These are phyloP conservation scores for Neostethus bicornis DNA, from an alignment of 2,797 vertebrate genomes.

Conservation along the genomic window DNA sequence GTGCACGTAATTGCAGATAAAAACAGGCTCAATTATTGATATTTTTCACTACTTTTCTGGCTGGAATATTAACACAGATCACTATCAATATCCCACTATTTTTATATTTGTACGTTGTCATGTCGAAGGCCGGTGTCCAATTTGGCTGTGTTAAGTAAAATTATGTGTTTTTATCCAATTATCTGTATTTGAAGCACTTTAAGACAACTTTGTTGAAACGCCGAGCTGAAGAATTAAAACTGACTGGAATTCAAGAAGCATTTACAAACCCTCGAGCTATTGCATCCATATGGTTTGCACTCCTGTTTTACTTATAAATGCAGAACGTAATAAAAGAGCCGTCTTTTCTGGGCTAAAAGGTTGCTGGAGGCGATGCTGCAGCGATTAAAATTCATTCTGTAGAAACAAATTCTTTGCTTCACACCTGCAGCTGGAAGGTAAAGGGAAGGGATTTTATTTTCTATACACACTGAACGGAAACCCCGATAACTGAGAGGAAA, in stretches of 20 bases:
- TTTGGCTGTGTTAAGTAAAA: slow-evolving; percentile 6
- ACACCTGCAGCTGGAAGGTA: slow-evolving; percentile 1
- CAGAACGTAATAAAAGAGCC: slow-evolving; percentile 23
- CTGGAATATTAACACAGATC: too few relatives aligned
- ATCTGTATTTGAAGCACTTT: too few relatives aligned
- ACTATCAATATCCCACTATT: too few relatives aligned
- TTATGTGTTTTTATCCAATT: slow-evolving; percentile 1
- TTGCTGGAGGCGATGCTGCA: slow-evolving; percentile 39
- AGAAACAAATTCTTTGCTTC: slow-evolving; percentile 26
- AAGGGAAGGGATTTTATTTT: slow-evolving; percentile 13
- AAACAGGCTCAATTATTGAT: too few relatives aligned
- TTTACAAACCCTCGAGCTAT: slow-evolving; percentile 25
- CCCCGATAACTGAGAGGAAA: slow-evolving; percentile 22
- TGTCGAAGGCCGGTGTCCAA: too few relatives aligned
- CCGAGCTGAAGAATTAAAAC: neutral
- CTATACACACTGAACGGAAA: slow-evolving; percentile 7
- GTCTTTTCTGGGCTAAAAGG: slow-evolving; percentile 53
- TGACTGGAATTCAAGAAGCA: slow-evolving; percentile 21
- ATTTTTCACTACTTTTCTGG: too few relatives aligned
- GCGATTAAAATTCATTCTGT: slow-evolving; percentile 30
- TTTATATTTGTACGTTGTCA: too few relatives aligned
- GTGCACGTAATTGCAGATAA: too few relatives aligned
- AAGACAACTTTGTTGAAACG: slow-evolving; percentile 7
- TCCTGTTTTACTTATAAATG: slow-evolving; percentile 11
- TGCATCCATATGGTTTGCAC: slow-evolving; percentile 19